Evolutionary conservation across 1,140 invertebrate genomes (phyloP).

Genomic region (Aphis gossypii): DNA sequence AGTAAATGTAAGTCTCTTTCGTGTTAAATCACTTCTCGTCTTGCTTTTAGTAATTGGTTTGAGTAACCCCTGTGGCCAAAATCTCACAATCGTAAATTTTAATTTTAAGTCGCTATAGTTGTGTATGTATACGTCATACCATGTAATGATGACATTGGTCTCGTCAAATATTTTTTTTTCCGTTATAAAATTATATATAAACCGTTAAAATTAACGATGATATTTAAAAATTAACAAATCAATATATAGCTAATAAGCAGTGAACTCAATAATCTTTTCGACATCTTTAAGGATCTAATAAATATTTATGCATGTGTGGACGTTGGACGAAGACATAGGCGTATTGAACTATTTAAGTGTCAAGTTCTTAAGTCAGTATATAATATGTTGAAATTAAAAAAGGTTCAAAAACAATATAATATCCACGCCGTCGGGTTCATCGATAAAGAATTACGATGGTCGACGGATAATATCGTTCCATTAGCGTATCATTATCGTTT

Average conservation of each 20-base stretch:
- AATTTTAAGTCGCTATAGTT: background rate
- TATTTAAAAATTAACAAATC: too few species aligned
- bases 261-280: too few species aligned
- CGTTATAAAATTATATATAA: too few species aligned
- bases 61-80: background rate
- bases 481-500: conserved; percentile 2
- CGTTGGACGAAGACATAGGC: too few species aligned
- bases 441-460: conserved; percentile 4
- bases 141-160: too few species aligned
- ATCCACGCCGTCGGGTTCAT: background rate
- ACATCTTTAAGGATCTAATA: too few species aligned
- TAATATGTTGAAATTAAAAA: background rate
- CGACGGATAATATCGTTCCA: background rate
- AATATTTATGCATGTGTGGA: too few species aligned
- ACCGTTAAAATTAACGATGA: too few species aligned
- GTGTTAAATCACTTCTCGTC: conserved; percentile 29
- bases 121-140: too few species aligned
- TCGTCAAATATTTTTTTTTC: too few species aligned
- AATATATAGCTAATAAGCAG: too few species aligned
- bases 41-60: background rate
- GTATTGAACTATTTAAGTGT: too few species aligned
- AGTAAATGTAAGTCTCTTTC: background rate
- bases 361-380: background rate
- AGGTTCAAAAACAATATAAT: background rate
- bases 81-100: background rate